phyloP scores from a whole-genome alignment of 2,113 vertebrate species.

The Nycticebus coucang region DNA sequence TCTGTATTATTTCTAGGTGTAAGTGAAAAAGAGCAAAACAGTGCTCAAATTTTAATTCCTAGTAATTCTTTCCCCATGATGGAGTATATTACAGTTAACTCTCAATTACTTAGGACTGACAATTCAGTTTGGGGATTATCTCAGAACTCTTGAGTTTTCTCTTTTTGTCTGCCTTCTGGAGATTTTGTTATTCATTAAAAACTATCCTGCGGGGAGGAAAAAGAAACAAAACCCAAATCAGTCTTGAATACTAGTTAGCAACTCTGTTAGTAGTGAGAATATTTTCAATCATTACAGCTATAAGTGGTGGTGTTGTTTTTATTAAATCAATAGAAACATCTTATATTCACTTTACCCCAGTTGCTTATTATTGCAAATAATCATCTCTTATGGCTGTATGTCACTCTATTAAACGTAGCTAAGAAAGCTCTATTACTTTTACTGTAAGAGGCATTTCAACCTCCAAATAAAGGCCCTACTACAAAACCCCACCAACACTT shows the following conservation, averaged over 20 bases:
- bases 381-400: background rate
- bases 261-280: background rate
- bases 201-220: background rate
- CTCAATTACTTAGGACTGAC: constrained; percentile 42
- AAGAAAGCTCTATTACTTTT: background rate
- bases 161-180: background rate
- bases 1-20: background rate
- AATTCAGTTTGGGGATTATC: background rate
- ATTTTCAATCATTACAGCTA: background rate
- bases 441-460: background rate
- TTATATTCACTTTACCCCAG: background rate
- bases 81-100: background rate
- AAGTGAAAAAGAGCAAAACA: background rate
- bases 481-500: background rate
- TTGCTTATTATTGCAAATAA: background rate
- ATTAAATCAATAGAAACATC: background rate
- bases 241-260: background rate
- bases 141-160: background rate
- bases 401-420: background rate
- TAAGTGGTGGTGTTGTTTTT: background rate
- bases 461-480: background rate
- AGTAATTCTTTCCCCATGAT: constrained; percentile 5
- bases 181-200: constrained; percentile 58
- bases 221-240: background rate
- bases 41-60: constrained; percentile 39